These are phyloP conservation scores for Apogon talboti DNA, from an alignment of 2,797 vertebrate genomes.

Conservation along the genomic window DNA sequence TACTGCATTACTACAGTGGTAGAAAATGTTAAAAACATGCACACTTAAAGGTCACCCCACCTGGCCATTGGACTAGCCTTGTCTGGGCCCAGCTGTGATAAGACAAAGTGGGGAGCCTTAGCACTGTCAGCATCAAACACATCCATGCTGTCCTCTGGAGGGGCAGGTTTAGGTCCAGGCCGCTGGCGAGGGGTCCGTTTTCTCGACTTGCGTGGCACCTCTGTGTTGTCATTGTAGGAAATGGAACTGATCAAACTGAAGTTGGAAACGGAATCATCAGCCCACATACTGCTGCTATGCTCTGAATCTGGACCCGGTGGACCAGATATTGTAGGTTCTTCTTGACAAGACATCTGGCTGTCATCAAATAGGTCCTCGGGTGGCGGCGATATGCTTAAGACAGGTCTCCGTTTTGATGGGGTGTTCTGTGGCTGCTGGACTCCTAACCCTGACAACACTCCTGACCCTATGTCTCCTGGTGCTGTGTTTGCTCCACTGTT, in stretches of 20 bases:
- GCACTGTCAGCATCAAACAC: constrained; percentile 99
- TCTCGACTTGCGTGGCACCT: constrained; percentile 98
- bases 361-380: constrained; percentile 98
- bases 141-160: constrained; percentile 97
- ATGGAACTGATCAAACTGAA: constrained; percentile 97
- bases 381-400: constrained; percentile 97
- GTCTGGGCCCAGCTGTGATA: constrained; percentile 97
- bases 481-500: constrained; percentile 67
- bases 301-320: constrained; percentile 90
- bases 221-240: constrained; percentile 99
- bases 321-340: constrained; percentile 84
- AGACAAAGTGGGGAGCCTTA: constrained; percentile 99
- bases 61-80: constrained; percentile 91
- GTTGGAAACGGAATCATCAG: constrained; percentile 98
- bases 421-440: constrained; percentile 90
- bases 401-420: constrained; percentile 95
- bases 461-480: constrained; percentile 75
- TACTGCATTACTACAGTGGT: constrained; percentile 9
- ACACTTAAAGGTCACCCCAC: constrained; percentile 55
- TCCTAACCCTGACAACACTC: constrained; percentile 69
- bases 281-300: constrained; percentile 98
- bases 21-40: constrained; percentile 18
- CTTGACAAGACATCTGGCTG: constrained; percentile 99
- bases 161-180: constrained; percentile 92
- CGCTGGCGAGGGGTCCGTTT: constrained; percentile 97